Evolutionary conservation across 1,140 invertebrate species (phyloP).

Genomic region (Radopholus similis): DNA sequence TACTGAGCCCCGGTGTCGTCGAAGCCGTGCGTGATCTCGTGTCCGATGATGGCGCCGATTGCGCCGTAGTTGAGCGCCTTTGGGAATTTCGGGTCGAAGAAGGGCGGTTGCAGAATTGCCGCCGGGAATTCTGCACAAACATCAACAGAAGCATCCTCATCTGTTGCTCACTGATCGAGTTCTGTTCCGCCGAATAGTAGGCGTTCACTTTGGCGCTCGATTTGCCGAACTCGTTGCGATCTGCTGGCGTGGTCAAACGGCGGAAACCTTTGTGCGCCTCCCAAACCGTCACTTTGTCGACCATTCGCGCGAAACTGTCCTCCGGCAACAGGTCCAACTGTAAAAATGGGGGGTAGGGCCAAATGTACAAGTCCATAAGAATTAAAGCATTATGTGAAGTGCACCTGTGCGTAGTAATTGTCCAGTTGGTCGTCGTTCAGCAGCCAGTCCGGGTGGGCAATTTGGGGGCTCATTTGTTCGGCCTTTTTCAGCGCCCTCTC

Average conservation of each 20-base stretch:
- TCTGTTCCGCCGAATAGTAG: slow-evolving; percentile 46
- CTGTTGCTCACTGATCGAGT: slow-evolving; percentile 43
- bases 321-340: no score
- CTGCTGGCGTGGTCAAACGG: slow-evolving; percentile 33
- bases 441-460: slow-evolving; percentile 52
- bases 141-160: no score
- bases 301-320: slow-evolving; percentile 24
- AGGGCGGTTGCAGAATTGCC: slow-evolving; percentile 51
- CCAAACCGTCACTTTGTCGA: slow-evolving; percentile 38
- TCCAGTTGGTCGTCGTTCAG: slow-evolving; percentile 43
- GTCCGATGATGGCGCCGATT: slow-evolving; percentile 64
- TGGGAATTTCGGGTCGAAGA: slow-evolving; percentile 45
- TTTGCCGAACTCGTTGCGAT: slow-evolving; percentile 38
- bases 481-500: slow-evolving; percentile 50
- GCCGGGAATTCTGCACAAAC: slow-evolving; percentile 40
- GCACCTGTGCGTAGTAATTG: slow-evolving; percentile 44
- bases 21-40: slow-evolving; percentile 64
- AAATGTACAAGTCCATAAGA: no score
- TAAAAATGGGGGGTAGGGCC: no score
- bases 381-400: background rate
- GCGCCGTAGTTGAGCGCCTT: slow-evolving; percentile 64
- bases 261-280: slow-evolving; percentile 43
- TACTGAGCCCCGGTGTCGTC: slow-evolving; percentile 61
- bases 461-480: slow-evolving; percentile 41
- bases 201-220: slow-evolving; percentile 42